Conservation (phyloP, 2,797 vertebrate genomes). For the Catharus ustulatus region DNA sequence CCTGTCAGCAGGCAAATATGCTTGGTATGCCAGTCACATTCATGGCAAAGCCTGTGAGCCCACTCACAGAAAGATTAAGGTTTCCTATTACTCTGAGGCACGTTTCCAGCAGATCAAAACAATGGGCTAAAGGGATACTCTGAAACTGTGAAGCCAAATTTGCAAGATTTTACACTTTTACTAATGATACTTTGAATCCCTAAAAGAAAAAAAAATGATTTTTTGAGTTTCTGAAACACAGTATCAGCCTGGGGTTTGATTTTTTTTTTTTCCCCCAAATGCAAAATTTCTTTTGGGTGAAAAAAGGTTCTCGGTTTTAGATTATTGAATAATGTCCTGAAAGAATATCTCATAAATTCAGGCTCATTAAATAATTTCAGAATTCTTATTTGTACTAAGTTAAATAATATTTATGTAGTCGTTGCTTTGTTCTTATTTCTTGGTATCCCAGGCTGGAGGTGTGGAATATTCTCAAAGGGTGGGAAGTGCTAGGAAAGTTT, state of each 20-base stretch:
- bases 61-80: background rate
- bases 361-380: background rate
- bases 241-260: background rate
- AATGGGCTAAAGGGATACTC: background rate
- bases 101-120: background rate
- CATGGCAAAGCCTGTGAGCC: background rate
- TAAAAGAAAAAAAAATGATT: background rate
- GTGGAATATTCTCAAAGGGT: background rate
- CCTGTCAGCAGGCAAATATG: slow-evolving; percentile 45
- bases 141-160: background rate
- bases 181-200: background rate
- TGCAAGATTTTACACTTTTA: background rate
- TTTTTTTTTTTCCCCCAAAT: background rate
- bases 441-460: background rate
- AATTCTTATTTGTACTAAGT: background rate
- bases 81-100: background rate
- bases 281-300: background rate
- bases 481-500: background rate
- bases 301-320: background rate
- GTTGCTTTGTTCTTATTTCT: background rate
- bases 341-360: background rate
- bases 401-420: background rate
- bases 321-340: background rate
- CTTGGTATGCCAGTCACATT: slow-evolving; percentile 43
- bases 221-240: background rate